Percentiles rank a stretch among this genome's conserved stretches.
Conservation (phyloP, 2,888 invertebrate genomes). For the Empis livida region DNA sequence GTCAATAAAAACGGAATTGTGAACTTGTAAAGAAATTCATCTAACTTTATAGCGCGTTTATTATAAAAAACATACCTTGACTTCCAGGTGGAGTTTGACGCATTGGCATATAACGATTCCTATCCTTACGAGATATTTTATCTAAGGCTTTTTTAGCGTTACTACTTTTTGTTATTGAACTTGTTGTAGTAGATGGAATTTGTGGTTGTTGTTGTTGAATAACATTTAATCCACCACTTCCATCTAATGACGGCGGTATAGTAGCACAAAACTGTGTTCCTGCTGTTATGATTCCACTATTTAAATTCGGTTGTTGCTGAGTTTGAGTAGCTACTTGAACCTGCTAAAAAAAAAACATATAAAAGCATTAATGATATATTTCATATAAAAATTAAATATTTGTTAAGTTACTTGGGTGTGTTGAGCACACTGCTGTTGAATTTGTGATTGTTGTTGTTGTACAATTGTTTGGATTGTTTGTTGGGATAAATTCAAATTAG, state of each 20-base stretch:
- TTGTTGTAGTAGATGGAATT: slow-evolving; percentile 15
- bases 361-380: neutral
- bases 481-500: slow-evolving; percentile 26
- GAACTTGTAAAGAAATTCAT: too few relatives aligned
- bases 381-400: neutral
- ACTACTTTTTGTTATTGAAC: slow-evolving; percentile 26
- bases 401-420: slow-evolving; percentile 20
- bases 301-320: slow-evolving; percentile 29
- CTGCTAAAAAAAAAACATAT: slow-evolving; percentile 34
- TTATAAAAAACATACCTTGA: slow-evolving; percentile 24
- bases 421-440: slow-evolving; percentile 24
- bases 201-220: slow-evolving; percentile 16
- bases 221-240: slow-evolving; percentile 19
- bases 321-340: slow-evolving; percentile 53
- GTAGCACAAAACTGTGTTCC: slow-evolving; percentile 22
- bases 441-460: slow-evolving; percentile 39
- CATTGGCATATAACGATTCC: slow-evolving; percentile 29
- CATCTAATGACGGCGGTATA: slow-evolving; percentile 19
- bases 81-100: slow-evolving; percentile 35
- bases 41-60: neutral
- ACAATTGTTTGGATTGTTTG: slow-evolving; percentile 28
- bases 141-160: slow-evolving; percentile 34
- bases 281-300: slow-evolving; percentile 3
- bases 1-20: too few relatives aligned
- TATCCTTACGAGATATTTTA: slow-evolving; percentile 36